Evolutionary conservation across 2,797 vertebrate genomes (phyloP), one percentile per base, ranked within the genome.

Genomic region (Taeniopygia guttata): DNA sequence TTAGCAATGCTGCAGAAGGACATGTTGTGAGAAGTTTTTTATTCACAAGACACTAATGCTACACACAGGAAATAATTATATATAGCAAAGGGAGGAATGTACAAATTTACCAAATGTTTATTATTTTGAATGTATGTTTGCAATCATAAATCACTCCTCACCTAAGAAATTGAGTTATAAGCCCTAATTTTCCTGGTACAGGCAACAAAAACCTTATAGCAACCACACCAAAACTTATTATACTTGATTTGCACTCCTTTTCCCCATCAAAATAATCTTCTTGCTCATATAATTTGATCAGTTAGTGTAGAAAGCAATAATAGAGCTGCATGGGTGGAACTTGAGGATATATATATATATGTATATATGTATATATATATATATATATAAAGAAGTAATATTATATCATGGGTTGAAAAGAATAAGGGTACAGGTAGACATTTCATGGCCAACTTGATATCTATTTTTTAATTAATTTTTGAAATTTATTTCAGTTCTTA

Each of bases 131-230:
- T 74, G 18, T 36, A 49, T 84, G 21, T 89, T 95, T 90, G 63
- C 60, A 60, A 51, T 62, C 78, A 82, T 90, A 94, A 96, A 95
- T 95, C 94, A 92, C 88, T 87, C 72, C 84, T 90, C 92, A 89
- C 84, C 92, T 92, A 74, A 89, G 86, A 94, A 95, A 95, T 49
- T 89, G 86, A 84, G 49, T 73, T 85, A 67, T 27, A 70, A 46
- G 23, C 27, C 59, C 60, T 80, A 34, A 36, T 89, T 95, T 92
- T 93, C 78, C 74, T 15, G 62, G 73, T 36, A 52, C 30, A 79
- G 79, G 43, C 67, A 88, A 79, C 66, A 84, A 89, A 87, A 92
- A 7, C 16, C 15, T 76, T 23, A 63, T 0, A 87, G 48, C 42
- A 79, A 21, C 19, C 30, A 46, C 26, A 52, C 64, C 76, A 87